Evolutionary conservation across 2,113 vertebrate genomes (phyloP).

Genomic region (Gobius niger): DNA sequence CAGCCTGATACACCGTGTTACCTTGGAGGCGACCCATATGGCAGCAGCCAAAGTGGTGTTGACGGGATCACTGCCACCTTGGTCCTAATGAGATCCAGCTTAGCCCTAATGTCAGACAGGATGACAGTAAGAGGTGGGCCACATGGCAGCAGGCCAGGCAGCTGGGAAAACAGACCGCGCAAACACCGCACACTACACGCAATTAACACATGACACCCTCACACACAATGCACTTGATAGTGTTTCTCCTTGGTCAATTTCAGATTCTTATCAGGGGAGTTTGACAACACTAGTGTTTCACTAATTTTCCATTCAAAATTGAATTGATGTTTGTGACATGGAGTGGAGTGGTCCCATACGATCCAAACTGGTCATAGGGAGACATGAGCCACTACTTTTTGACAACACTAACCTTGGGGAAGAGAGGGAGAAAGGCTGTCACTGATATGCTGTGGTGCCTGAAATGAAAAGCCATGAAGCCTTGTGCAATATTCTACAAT

Average conservation of each 20-base stretch:
- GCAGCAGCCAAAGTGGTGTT: constrained; percentile 70
- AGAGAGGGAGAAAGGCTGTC: no score
- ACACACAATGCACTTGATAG: neutral
- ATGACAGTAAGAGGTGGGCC: constrained; percentile 74
- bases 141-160: constrained; percentile 61
- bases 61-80: constrained; percentile 77
- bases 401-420: neutral
- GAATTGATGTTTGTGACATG: neutral
- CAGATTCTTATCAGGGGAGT: constrained; percentile 20
- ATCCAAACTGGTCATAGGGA: neutral
- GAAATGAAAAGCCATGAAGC: neutral
- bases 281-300: constrained; percentile 20
- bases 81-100: constrained; percentile 80
- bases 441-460: neutral
- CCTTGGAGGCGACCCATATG: constrained; percentile 72
- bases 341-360: neutral
- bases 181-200: constrained; percentile 24
- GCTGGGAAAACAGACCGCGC: constrained; percentile 28
- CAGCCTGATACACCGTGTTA: constrained; percentile 65
- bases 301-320: neutral
- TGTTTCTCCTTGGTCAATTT: constrained; percentile 17
- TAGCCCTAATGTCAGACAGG: constrained; percentile 75
- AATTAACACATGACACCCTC: constrained; percentile 14
- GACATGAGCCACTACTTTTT: neutral
- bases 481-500: no score